These are phyloP conservation scores for Colletes latitarsis DNA, from an alignment of 1,140 invertebrate genomes.

Conservation along the genomic window DNA sequence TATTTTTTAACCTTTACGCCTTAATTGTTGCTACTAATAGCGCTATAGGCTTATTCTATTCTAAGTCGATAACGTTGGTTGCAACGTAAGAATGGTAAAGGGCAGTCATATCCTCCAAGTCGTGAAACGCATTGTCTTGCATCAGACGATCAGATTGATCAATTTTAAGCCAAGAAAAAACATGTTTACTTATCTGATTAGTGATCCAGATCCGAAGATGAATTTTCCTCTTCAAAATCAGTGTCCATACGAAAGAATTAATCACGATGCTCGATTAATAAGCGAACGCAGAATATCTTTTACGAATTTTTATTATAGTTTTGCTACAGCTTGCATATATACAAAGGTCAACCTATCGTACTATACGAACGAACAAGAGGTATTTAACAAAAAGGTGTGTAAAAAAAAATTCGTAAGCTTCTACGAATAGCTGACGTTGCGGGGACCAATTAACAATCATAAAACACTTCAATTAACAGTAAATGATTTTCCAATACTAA, in stretches of 20 bases:
- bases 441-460: conserved; percentile 1
- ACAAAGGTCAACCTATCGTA: conserved; percentile 45
- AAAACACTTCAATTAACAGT: background rate
- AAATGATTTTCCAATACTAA: background rate
- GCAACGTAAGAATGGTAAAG: background rate
- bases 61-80: background rate
- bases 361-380: conserved; percentile 4
- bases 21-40: no score
- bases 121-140: no score
- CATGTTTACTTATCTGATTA: no score
- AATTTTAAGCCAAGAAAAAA: no score
- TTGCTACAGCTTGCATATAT: conserved; percentile 49
- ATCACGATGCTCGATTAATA: background rate
- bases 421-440: background rate
- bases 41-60: no score
- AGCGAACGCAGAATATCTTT: background rate
- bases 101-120: background rate
- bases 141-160: no score
- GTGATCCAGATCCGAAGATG: background rate
- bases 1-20: no score
- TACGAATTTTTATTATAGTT: conserved; percentile 49
- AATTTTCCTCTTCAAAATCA: background rate
- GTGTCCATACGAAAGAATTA: background rate
- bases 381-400: conserved; percentile 34
- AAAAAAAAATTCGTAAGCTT: conserved; percentile 22